Conservation (phyloP, 2,797 vertebrate species). For the Alca torda region DNA sequence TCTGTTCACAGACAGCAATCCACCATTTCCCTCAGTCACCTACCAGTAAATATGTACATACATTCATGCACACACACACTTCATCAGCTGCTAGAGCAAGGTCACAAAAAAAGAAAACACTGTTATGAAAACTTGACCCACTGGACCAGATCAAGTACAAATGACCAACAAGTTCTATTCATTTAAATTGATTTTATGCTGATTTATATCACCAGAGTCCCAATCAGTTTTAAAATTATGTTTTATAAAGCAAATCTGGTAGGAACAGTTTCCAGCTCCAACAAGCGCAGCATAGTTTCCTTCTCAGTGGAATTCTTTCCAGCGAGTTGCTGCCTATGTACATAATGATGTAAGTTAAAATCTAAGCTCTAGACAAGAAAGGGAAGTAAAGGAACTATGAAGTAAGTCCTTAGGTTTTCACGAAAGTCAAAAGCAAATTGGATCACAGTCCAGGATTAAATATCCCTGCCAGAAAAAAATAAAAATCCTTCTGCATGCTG, state of each 20-base stretch:
- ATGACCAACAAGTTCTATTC: background rate
- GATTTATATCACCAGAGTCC: background rate
- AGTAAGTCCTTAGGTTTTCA: background rate
- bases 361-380: background rate
- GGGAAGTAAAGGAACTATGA: background rate
- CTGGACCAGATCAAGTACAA: background rate
- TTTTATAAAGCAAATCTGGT: background rate
- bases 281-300: background rate
- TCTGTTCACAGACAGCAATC: background rate
- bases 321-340: background rate
- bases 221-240: background rate
- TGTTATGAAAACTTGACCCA: background rate
- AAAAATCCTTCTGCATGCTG: background rate
- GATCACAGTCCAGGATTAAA: background rate
- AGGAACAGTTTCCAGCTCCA: background rate
- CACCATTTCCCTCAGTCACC: background rate
- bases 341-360: background rate
- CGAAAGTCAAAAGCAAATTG: background rate
- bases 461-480: background rate
- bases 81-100: background rate
- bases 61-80: background rate
- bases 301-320: background rate
- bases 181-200: background rate
- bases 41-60: background rate
- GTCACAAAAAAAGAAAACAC: background rate